Evolutionary conservation across 2,797 vertebrate genomes (phyloP).

Genomic region (Danio choprae): DNA sequence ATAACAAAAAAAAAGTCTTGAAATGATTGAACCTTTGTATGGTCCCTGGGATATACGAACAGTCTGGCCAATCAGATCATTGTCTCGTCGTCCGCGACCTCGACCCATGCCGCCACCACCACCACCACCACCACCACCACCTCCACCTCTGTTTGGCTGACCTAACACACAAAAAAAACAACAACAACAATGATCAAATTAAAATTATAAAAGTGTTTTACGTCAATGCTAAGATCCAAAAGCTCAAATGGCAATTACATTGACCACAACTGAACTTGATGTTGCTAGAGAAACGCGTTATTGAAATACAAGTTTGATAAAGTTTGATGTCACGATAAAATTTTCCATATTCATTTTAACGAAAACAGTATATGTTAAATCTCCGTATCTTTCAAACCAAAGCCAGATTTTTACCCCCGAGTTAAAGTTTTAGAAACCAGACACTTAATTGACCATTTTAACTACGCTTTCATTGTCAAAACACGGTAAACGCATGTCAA

Average conservation of each 20-base stretch:
- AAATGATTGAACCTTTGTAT: conserved; percentile 86
- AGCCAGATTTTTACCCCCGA: too few species aligned
- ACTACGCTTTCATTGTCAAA: too few species aligned
- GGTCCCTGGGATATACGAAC: conserved; percentile 95
- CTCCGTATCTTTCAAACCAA: too few species aligned
- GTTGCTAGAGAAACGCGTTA: too few species aligned
- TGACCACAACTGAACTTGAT: background rate
- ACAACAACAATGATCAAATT: background rate
- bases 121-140: conserved; percentile 72
- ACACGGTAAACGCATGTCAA: too few species aligned
- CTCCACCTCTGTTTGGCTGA: conserved; percentile 75
- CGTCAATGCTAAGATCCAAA: background rate
- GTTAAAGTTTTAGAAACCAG: too few species aligned
- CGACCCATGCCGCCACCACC: conserved; percentile 82
- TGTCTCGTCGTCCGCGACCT: conserved; percentile 90
- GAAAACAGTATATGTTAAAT: too few species aligned
- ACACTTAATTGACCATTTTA: too few species aligned
- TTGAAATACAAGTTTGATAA: too few species aligned
- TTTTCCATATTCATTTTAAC: too few species aligned
- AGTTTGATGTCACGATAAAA: too few species aligned
- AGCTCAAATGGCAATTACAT: background rate
- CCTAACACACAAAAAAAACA: conserved; percentile 53
- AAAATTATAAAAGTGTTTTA: background rate
- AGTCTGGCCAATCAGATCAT: conserved; percentile 94
- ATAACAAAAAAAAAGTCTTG: background rate